Evolutionary conservation across 2,888 invertebrate genomes (phyloP), one percentile per base, ranked within the genome.

Genomic region (Abrostola tripartita): DNA sequence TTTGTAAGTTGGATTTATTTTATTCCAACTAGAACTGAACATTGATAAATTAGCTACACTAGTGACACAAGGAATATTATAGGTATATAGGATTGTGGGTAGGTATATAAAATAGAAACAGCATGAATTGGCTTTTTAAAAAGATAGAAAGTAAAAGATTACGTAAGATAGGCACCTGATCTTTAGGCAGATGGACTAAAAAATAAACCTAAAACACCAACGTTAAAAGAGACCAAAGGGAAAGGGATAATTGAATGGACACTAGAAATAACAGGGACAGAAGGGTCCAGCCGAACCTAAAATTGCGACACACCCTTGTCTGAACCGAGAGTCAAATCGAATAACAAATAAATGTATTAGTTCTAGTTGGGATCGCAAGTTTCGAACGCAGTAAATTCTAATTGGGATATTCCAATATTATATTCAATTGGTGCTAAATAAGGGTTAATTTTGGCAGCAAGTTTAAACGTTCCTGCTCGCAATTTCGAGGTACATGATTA

Each of bases 261-360:
- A 70, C 67, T 71, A 69, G 64, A 74, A 74, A 76, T 74, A 79
- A 76, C 66, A 77, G 52, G 62, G 62, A 51, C 54, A 44, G 53
- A 68, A 69, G 65, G 70, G 76, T 62, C 50, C 52, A 51, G 50
- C 40, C 55, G 62, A 49, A 68, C 58, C 65, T 65, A 61, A 69
- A 79, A 67, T 68, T 65, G 62, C 51, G 51, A 55, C 47, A 65
- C 69, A 71, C 71, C 76, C 64, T 74, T 66, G 61, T 80, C 70
- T 67, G 54, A 61, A 54, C 66, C 58, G 62, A 65, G 61, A 76
- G 60, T 70, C 47, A 70, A 72, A 74, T 76, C 74, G 58, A 74
- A 71, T 79, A 76, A 71, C 71, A 71, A 76, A 70, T 78, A 73
- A 73, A 77, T 66, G 54, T 72, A 68, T 71, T 71, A 74, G 65